Conservation (phyloP, 2,113 vertebrate species). For the Clarias magur region DNA sequence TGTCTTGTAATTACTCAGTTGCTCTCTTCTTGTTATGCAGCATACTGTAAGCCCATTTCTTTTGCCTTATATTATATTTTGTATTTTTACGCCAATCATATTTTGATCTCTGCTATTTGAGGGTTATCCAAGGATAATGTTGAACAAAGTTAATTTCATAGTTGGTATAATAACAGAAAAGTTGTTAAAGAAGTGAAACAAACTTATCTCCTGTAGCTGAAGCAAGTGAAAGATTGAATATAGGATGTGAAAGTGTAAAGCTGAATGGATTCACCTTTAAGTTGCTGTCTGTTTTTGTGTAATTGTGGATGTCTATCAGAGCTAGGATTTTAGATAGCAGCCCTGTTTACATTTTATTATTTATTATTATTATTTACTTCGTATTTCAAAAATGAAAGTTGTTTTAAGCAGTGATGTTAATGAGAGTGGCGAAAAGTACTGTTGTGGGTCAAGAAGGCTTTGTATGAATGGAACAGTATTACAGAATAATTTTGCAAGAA, state of each 20-base stretch:
- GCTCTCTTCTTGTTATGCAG: constrained; percentile 1
- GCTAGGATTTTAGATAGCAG: background rate
- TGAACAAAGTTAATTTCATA: background rate
- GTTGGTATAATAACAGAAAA: too few species aligned
- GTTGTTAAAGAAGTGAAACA: background rate
- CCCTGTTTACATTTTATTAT: constrained; percentile 41
- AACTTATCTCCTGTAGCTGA: background rate
- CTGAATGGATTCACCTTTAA: too few species aligned
- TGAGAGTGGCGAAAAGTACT: background rate
- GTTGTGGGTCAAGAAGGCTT: background rate
- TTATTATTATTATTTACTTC: constrained; percentile 46
- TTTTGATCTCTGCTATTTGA: background rate
- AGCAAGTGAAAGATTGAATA: constrained; percentile 5
- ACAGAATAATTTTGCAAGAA: background rate
- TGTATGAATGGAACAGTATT: constrained; percentile 36
- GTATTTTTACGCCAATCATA: background rate
- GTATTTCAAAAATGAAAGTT: background rate
- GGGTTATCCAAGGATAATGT: background rate
- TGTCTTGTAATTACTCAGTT: background rate
- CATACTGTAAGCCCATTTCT: background rate
- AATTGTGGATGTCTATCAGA: background rate
- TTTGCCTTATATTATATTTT: background rate
- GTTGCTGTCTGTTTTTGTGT: background rate
- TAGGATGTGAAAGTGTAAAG: constrained; percentile 8
- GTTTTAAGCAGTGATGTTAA: constrained; percentile 10